Evolutionary conservation across 1,140 invertebrate genomes (phyloP), one percentile per base, ranked within the genome.

Genomic region (Zaprionus inermis): DNA sequence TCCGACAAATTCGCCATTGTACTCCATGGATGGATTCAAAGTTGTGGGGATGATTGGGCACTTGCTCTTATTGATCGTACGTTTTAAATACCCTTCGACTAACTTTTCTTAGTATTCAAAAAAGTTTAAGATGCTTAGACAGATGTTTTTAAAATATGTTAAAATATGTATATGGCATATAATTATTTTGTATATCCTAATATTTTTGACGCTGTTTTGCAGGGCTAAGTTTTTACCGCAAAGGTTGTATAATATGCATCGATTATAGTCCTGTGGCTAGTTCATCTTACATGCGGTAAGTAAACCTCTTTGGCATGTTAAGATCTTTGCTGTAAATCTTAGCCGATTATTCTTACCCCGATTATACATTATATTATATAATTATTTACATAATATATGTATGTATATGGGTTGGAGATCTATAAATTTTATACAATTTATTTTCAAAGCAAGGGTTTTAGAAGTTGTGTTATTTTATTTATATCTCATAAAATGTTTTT

Each of bases 1-100:
- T 61, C 81, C 12, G 86, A 91, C 44, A 91, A 91, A 63, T 83
- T 84, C 64, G 73, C 91, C 11, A 81, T 92, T 51, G 61, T 92
- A 34, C 68, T 92, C 10, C 91, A 92, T 78, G 91, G 91, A 7
- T 92, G 91, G 91, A 84, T 77, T 28, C 91, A 92, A 65, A 91
- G 81, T 46, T 92, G 91, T 34, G 24, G 76, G 0, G 83, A 83
- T 30, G 76, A 86, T 34, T 92, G 91, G 91, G 70, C 92, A 1
- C 24, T 64, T 9, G 68, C 81, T 6, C 69, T 92, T 12, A 91
- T 91, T 61, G 78, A 90, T 49, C 82, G 91, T 91, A 79, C 76
- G 78, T 9, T 44, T 44, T 10, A 32, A 28, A 12, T 49, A 16
- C 6, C 14, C 3, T 10, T 34, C 3, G 20, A 36, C 4, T 22